A percentile compares a stretch with the other conserved stretches of the same genome.
Conservation (phyloP, 2,797 vertebrate genomes). For the Cossypha polioptera region DNA sequence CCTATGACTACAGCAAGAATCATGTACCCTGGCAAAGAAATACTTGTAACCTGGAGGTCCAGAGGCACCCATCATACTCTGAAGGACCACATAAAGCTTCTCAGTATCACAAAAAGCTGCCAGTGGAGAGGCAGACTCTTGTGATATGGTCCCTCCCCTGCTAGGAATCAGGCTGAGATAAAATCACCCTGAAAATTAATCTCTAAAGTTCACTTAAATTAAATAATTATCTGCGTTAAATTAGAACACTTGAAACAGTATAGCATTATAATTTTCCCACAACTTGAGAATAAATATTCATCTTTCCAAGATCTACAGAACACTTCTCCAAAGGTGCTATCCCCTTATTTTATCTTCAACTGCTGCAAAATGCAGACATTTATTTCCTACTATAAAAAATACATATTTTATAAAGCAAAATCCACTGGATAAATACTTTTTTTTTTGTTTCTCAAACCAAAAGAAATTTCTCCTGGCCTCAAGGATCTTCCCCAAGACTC, state of each 20-base stretch:
- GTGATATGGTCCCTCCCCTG: background rate
- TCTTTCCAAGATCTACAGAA: background rate
- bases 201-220: background rate
- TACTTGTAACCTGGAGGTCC: background rate
- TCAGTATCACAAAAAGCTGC: background rate
- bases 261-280: background rate
- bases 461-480: background rate
- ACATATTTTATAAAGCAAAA: background rate
- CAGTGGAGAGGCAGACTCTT: background rate
- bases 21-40: background rate
- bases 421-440: background rate
- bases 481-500: background rate
- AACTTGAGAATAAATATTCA: background rate
- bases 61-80: background rate
- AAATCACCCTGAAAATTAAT: constrained; percentile 3
- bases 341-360: background rate
- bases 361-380: background rate
- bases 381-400: background rate
- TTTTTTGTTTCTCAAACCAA: background rate
- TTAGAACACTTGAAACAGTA: background rate
- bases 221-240: constrained; percentile 8
- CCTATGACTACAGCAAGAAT: background rate
- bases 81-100: background rate
- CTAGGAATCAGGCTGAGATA: background rate
- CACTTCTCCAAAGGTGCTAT: background rate